Evolutionary conservation across 2,797 vertebrate species (phyloP), one percentile per base, ranked within the genome.

Genomic region (Microctenopoma stevenorrisi): DNA sequence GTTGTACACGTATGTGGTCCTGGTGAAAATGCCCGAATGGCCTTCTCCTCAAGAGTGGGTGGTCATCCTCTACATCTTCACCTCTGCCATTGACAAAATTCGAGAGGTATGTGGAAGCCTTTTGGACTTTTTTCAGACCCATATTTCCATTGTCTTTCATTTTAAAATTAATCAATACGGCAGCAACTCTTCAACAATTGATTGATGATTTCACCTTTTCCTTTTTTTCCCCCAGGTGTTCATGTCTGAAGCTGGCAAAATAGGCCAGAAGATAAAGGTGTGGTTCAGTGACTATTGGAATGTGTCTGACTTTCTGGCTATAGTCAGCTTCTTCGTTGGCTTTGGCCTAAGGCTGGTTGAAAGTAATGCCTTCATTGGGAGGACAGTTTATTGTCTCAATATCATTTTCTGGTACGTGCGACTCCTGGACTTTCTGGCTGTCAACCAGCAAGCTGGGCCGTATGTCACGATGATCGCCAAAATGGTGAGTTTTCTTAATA

Each of bases 391-490:
- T 72, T 99, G 98, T 92, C 95, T 99, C 65, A 98, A 99, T 89
- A 99, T 99, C 76, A 97, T 99, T 92, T 99, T 99, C 94, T 99
- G 98, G 98, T 99, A 98, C 83, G 98, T 99, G 92, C 90, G 97
- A 76, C 95, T 99, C 85, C 91, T 99, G 78, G 98, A 99, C 89
- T 95, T 98, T 87, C 93, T 99, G 86, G 95, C 97, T 66, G 97
- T 99, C 81, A 99, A 99, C 92, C 98, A 99, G 82, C 98, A 99
- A 86, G 98, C 98, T 71, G 98, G 98, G 58, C 98, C 98, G 4
- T 99, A 99, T 7, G 97, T 99, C 88, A 98, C 96, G 96, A 99
- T 99, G 98, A 99, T 99, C 74, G 97, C 96, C 66, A 99, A 99
- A 94, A 99, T 99, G 98, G 98, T 99, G 91, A 95, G 97, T 18